Conservation (phyloP, 2,888 invertebrate species). For the Drosophila infuscata region DNA sequence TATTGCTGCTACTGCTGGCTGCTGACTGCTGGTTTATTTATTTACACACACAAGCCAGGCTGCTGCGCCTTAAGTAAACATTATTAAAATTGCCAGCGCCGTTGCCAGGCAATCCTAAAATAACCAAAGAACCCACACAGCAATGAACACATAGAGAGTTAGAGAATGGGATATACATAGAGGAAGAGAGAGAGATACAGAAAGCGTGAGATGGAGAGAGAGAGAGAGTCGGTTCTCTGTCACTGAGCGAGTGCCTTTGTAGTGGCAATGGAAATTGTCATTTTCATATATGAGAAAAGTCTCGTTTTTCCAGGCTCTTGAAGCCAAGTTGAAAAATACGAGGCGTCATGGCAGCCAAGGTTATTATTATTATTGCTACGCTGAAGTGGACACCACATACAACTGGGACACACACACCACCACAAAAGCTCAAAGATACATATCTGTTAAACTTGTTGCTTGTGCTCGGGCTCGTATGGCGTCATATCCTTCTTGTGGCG, state of each 20-base stretch:
- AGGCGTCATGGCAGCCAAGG: conserved; percentile 71
- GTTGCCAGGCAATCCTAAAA: conserved; percentile 75
- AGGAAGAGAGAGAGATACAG: conserved; percentile 1
- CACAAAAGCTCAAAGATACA: conserved; percentile 2
- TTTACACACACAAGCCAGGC: conserved; percentile 39
- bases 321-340: conserved; percentile 64
- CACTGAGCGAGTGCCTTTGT: conserved; percentile 46
- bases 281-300: conserved; percentile 71
- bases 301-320: conserved; percentile 44
- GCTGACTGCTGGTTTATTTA: conserved; percentile 47
- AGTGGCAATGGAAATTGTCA: conserved; percentile 76
- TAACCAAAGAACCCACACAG: conserved; percentile 60
- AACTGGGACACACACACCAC: conserved; percentile 18
- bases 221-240: conserved; percentile 3
- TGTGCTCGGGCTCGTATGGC: conserved; percentile 22
- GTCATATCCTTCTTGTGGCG: conserved; percentile 52
- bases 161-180: background rate
- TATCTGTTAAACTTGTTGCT: conserved; percentile 66
- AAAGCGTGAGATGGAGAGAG: background rate
- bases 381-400: conserved; percentile 63
- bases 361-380: conserved; percentile 78
- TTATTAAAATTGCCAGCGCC: conserved; percentile 78
- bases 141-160: conserved; percentile 5
- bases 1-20: conserved; percentile 26
- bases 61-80: conserved; percentile 77